Percentiles rank a stretch among this genome's conserved stretches.
Evolutionary conservation across 2,797 vertebrate genomes (phyloP).

Genomic region (Falco cherrug): DNA sequence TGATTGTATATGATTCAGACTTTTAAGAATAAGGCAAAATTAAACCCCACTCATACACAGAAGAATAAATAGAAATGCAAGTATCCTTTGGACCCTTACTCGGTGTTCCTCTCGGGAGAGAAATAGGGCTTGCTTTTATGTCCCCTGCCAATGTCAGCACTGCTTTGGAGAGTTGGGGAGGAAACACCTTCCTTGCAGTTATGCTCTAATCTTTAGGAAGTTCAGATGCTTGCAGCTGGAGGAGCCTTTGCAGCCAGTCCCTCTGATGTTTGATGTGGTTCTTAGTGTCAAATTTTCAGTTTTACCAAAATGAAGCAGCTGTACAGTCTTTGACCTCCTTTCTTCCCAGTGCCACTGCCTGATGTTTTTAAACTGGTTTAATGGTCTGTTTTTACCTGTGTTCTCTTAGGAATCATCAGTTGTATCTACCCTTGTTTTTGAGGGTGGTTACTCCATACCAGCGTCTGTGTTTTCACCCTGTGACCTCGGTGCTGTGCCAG

Average conservation of each 20-base stretch:
- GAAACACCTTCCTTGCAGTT: background rate
- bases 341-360: background rate
- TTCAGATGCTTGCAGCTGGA: background rate
- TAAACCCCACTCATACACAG: fast-evolving
- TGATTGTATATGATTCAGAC: background rate
- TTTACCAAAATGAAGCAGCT: background rate
- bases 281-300: background rate
- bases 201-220: background rate
- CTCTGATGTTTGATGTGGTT: background rate
- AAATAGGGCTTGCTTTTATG: background rate
- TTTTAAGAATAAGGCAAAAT: background rate
- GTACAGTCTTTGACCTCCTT: background rate
- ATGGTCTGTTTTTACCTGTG: background rate
- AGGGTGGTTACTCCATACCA: background rate
- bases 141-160: background rate
- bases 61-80: background rate
- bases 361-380: background rate
- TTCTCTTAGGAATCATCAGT: background rate
- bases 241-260: background rate
- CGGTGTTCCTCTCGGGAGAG: background rate
- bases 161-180: background rate
- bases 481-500: background rate
- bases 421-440: background rate
- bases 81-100: background rate
- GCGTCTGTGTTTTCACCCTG: background rate